These are phyloP conservation scores for Drosophila kepulauana DNA, from an alignment of 1,140 invertebrate species.

Conservation along the genomic window DNA sequence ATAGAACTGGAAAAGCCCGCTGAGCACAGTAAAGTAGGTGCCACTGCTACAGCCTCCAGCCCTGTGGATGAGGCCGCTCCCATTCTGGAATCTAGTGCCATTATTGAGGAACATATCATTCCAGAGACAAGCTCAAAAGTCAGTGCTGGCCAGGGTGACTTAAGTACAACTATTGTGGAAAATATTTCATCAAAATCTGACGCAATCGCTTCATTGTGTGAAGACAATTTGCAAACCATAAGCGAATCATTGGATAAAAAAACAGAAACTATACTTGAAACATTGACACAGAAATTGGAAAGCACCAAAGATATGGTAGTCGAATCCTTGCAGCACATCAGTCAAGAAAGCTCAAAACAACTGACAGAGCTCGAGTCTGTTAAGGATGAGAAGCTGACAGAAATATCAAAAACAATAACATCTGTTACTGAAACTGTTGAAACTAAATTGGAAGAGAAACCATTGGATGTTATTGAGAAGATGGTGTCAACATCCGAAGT, in stretches of 20 bases:
- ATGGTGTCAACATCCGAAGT: constrained; percentile 20
- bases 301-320: constrained; percentile 29
- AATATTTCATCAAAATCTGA: constrained; percentile 31
- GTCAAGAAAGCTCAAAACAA: constrained; percentile 41
- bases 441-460: constrained; percentile 30
- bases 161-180: constrained; percentile 21
- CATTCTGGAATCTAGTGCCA: constrained; percentile 24
- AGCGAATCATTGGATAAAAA: constrained; percentile 30
- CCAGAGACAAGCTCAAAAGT: background rate
- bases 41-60: constrained; percentile 66
- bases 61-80: constrained; percentile 69
- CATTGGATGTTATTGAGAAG: constrained; percentile 40
- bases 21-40: constrained; percentile 46
- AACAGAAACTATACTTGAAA: constrained; percentile 17
- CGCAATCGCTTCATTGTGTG: constrained; percentile 23
- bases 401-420: constrained; percentile 36
- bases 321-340: constrained; percentile 46
- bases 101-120: constrained; percentile 50
- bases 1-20: constrained; percentile 44
- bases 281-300: constrained; percentile 32
- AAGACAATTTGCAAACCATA: constrained; percentile 38
- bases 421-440: constrained; percentile 31
- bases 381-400: constrained; percentile 37
- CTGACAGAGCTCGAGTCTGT: constrained; percentile 43
- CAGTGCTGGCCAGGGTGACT: constrained; percentile 8